Evolutionary conservation across 2,888 invertebrate genomes (phyloP).

Genomic region (Hydrotaea cyrtoneurina): DNA sequence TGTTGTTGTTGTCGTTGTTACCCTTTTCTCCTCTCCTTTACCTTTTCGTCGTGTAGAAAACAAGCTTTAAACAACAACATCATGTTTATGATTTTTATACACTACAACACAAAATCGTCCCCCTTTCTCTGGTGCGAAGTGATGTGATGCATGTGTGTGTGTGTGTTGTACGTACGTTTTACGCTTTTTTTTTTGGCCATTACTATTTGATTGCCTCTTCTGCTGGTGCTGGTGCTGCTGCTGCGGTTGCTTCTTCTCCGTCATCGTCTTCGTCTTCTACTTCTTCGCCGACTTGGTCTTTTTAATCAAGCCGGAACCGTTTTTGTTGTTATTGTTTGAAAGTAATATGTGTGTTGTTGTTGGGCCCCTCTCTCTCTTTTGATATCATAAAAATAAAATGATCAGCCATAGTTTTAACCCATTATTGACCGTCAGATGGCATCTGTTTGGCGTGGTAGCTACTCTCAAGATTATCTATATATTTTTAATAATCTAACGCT

Average conservation of each 20-base stretch:
- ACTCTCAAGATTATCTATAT: too few relatives aligned
- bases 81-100: constrained; percentile 43
- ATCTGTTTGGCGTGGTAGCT: too few relatives aligned
- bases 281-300: background rate
- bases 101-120: background rate
- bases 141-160: too few relatives aligned
- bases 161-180: background rate
- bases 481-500: too few relatives aligned
- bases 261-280: background rate
- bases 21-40: background rate
- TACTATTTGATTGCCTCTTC: constrained; percentile 46
- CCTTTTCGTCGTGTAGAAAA: background rate
- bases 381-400: constrained; percentile 25
- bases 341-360: constrained; percentile 25
- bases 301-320: constrained; percentile 58
- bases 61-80: constrained; percentile 46
- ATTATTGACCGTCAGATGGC: background rate
- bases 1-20: constrained; percentile 21
- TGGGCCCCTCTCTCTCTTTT: constrained; percentile 44
- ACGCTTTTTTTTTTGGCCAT: constrained; percentile 40
- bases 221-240: constrained; percentile 13
- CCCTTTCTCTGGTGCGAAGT: constrained; percentile 36
- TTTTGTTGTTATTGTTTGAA: constrained; percentile 49
- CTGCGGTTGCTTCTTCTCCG: constrained; percentile 6
- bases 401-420: constrained; percentile 54